phyloP scores from a whole-genome alignment of 2,113 vertebrate genomes.

The Candoia aspera region DNA sequence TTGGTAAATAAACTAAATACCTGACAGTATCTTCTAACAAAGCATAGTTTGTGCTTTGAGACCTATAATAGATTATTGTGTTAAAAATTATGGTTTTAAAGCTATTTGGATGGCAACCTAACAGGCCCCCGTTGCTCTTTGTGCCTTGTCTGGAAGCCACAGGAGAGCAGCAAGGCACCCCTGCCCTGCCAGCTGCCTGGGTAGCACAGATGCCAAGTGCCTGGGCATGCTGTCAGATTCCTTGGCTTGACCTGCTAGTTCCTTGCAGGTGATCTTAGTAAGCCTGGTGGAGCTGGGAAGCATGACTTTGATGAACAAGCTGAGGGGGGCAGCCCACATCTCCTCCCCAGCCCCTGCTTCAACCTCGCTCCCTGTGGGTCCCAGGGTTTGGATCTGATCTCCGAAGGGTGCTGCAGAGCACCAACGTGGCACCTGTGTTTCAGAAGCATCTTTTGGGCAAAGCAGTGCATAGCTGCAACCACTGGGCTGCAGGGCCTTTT shows the following conservation, averaged over 20 bases:
- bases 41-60: background rate
- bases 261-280: background rate
- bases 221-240: background rate
- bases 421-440: no score
- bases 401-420: background rate
- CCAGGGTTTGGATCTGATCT: background rate
- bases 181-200: background rate
- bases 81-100: background rate
- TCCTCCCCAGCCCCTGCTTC: background rate
- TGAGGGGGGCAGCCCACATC: background rate
- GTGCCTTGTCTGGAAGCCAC: background rate
- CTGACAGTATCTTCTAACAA: background rate
- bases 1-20: background rate
- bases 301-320: background rate
- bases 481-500: no score
- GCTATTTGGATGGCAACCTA: background rate
- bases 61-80: background rate
- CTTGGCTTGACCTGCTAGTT: background rate
- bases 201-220: background rate
- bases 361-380: background rate
- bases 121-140: background rate
- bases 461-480: no score
- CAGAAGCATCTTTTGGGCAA: no score
- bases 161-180: background rate
- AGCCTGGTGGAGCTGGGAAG: background rate